Evolutionary conservation across 2,113 vertebrate genomes (phyloP).

Genomic region (Columba janthina): DNA sequence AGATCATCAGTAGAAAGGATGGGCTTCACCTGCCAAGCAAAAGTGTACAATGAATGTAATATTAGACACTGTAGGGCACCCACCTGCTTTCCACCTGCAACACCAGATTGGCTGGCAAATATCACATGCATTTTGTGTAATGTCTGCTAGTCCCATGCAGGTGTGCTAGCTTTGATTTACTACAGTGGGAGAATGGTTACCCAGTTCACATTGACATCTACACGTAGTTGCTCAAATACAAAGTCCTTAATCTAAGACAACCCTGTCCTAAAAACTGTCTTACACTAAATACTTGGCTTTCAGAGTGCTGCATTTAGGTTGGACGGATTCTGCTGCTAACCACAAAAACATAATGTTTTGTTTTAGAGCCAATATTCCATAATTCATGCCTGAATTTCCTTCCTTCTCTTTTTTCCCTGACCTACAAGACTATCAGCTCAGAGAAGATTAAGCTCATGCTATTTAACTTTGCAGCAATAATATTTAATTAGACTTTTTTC

Average conservation of each 20-base stretch:
- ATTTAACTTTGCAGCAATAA: background rate
- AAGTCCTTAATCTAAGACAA: background rate
- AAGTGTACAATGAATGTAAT: background rate
- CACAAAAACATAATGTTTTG: background rate
- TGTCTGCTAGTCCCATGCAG: background rate
- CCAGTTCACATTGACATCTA: background rate
- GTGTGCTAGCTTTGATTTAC: background rate
- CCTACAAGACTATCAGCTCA: background rate
- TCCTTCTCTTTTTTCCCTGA: background rate
- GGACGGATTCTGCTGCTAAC: background rate
- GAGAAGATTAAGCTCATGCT: background rate
- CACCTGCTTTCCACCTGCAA: background rate
- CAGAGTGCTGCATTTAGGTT: background rate
- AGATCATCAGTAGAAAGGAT: background rate
- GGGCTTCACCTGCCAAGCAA: background rate
- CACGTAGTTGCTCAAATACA: background rate
- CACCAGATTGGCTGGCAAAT: background rate
- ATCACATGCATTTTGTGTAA: background rate
- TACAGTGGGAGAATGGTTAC: background rate
- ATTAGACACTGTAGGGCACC: too few species aligned
- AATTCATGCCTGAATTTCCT: background rate
- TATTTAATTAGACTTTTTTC: background rate
- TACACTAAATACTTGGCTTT: background rate
- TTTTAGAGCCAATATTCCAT: background rate
- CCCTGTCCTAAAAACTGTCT: background rate